Conservation (phyloP, 2,113 vertebrate species). For the Triplophysa rosa region DNA sequence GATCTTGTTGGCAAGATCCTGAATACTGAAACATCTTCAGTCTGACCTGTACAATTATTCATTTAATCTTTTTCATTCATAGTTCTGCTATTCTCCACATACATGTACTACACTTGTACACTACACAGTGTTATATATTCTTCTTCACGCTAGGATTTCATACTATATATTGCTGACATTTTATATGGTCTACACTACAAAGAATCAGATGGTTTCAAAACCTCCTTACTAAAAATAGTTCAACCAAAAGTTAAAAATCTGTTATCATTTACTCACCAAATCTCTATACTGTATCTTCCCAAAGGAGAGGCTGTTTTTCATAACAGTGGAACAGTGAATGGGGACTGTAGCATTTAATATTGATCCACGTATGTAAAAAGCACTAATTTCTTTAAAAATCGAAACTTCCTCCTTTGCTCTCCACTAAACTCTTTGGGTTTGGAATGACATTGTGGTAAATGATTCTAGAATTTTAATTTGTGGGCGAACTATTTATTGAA, state of each 20-base stretch:
- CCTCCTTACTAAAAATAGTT: not conserved
- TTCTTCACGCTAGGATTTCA: not conserved
- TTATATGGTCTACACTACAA: not conserved
- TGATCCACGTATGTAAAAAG: no score
- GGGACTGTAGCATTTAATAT: no score
- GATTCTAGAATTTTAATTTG: not conserved
- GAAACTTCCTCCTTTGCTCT: no score
- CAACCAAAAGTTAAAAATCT: not conserved
- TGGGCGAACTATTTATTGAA: not conserved
- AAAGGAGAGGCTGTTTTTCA: not conserved
- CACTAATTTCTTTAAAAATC: no score
- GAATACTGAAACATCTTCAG: not conserved
- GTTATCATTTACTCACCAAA: not conserved
- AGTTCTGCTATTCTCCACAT: not conserved
- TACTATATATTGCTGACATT: not conserved
- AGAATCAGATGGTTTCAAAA: no score
- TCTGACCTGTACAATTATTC: not conserved
- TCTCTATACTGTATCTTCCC: not conserved
- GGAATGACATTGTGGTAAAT: no score
- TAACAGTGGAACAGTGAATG: no score
- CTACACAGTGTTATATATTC: slow-evolving; percentile 20
- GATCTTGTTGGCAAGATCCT: not conserved
- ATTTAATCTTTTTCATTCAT: not conserved
- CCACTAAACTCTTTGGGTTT: no score
- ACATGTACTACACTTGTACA: not conserved